Base-by-base conservation (phyloP, 2,113 vertebrate species). In the Brachyistius frenatus region DNA sequence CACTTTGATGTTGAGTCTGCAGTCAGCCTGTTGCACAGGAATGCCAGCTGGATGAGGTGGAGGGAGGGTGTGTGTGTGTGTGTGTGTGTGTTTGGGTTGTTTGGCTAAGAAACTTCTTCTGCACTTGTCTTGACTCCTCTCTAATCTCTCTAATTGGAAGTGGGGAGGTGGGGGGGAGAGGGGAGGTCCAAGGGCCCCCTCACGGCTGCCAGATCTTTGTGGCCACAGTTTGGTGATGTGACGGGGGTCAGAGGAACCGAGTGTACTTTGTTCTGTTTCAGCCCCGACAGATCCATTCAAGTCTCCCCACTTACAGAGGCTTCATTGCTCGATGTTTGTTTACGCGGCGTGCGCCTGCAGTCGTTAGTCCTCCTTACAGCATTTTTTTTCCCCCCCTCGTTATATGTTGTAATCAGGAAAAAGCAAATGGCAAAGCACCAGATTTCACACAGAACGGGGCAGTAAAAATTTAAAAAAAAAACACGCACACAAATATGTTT, bases 131-230 rank as follows among this genome's bases (percentile, higher is more conserved):
- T 85, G 88, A 91, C 79, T 89, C 66, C 71, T 81, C 78, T 88
- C 78, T 90, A 90, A 90, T 89, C 79, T 86, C 74, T 85, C 77
- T 89, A 88, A 89, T 91, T 88, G 84, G 84, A 79, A 66, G 75
- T 2, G 35, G 72, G 58, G 1, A 23, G 23, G 23, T 23, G 23
- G 23, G 23, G 23, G 23, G 23, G 23, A 23, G 23, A 23, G 23
- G 23, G 23, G 23, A 76, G 78, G 73, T 71, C 11, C 50, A 60
- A 63, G 71, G 80, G 61, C 58, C 78, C 78, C 71, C 76, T 23
- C 66, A 73, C 79, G 88, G 84, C 80, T 89, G 89, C 75, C 89
- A 72, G 44, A 87, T 83, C 84, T 82, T 73, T 83, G 86, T 81
- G 76, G 82, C 75, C 71, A 86, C n/a, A 15, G 33, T 44, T 49